Evolutionary conservation across 2,113 vertebrate species (phyloP).

Genomic region (Neopipo cinnamomea): DNA sequence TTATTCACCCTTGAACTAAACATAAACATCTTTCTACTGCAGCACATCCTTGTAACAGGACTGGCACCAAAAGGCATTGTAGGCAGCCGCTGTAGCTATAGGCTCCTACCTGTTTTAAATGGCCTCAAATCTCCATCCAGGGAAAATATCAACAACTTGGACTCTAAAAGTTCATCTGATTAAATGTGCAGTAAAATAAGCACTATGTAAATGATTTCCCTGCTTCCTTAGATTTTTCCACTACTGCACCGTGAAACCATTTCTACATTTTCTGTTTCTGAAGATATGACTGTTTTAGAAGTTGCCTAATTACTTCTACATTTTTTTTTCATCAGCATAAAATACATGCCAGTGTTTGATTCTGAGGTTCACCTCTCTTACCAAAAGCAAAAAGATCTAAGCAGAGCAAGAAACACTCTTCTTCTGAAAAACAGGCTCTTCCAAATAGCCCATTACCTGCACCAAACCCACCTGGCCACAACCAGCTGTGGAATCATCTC

Average conservation of each 20-base stretch:
- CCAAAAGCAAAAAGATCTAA: not conserved
- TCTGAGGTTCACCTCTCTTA: not conserved
- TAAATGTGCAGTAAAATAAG: not conserved
- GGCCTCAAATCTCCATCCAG: slow-evolving; percentile 20
- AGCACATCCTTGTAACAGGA: slow-evolving; percentile 3
- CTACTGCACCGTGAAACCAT: not conserved
- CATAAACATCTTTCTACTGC: slow-evolving; percentile 53
- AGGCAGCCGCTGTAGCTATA: not conserved
- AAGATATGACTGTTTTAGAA: not conserved
- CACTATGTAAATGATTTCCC: not conserved
- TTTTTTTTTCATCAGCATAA: not conserved
- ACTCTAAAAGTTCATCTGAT: slow-evolving; percentile 5
- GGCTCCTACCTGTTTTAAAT: not conserved
- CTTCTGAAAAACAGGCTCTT: not conserved
- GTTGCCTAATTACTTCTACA: not conserved
- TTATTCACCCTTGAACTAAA: slow-evolving; percentile 35
- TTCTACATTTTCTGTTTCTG: not conserved
- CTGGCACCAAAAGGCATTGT: not conserved
- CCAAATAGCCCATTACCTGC: not conserved
- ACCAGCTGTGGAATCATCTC: not conserved
- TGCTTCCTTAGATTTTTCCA: not conserved
- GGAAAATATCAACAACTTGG: not conserved
- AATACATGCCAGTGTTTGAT: not conserved
- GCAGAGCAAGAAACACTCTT: not conserved
- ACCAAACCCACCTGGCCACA: not conserved